Evolutionary conservation across 2,888 invertebrate species (phyloP).

Genomic region (Harmothoe impar): DNA sequence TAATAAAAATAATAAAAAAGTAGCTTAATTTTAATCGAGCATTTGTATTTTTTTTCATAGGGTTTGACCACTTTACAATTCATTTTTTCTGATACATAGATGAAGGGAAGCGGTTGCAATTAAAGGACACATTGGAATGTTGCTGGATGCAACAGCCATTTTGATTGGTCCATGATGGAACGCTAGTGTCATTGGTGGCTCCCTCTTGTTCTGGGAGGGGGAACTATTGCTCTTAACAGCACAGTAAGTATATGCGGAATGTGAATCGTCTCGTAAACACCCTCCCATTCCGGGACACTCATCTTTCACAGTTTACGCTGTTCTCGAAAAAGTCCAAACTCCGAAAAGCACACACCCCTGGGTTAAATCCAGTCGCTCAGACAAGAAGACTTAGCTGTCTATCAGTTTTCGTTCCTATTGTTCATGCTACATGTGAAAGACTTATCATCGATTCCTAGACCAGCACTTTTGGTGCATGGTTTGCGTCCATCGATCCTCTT

Average conservation of each 20-base stretch:
- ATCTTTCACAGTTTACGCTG: neutral
- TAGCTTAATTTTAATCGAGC: neutral
- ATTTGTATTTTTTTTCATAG: neutral
- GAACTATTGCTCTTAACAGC: neutral
- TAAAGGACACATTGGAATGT: neutral
- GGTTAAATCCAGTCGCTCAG: neutral
- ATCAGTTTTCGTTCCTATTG: neutral
- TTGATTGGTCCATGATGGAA: conserved; percentile 20
- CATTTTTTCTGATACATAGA: neutral
- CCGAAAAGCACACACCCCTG: neutral
- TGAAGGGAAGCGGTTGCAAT: neutral
- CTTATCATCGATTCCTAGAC: neutral
- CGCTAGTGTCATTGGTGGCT: neutral
- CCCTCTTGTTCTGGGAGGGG: neutral
- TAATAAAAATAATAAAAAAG: no score
- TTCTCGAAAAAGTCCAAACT: conserved; percentile 30
- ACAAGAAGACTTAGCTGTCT: neutral
- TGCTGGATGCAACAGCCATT: conserved; percentile 34
- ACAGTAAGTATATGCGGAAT: neutral
- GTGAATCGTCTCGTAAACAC: conserved; percentile 13
- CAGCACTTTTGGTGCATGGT: neutral
- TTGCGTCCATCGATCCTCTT: neutral
- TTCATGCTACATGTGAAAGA: neutral
- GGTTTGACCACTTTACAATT: neutral
- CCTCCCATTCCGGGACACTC: neutral